phyloP scores from a whole-genome alignment of 2,113 vertebrate species.

The Sinosuthora webbiana region DNA sequence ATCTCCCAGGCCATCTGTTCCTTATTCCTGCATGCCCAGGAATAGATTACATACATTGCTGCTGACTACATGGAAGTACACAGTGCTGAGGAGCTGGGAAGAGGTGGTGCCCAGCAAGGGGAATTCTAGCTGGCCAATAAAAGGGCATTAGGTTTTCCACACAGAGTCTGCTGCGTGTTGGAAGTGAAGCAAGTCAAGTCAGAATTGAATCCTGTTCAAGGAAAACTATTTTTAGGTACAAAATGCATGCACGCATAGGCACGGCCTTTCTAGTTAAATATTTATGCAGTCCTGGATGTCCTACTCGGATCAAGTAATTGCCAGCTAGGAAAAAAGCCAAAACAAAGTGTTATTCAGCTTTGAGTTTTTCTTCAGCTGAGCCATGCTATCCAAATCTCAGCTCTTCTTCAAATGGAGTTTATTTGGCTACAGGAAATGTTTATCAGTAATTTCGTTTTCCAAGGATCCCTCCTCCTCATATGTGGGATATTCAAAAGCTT shows the following conservation, averaged over 20 bases:
- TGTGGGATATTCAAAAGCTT: background rate
- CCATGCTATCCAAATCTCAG: background rate
- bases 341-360: background rate
- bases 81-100: background rate
- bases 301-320: constrained; percentile 8
- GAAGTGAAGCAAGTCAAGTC: background rate
- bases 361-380: background rate
- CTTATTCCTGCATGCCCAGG: background rate
- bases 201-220: constrained; percentile 24
- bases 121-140: background rate
- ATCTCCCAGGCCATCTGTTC: background rate
- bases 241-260: background rate
- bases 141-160: background rate
- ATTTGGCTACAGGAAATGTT: background rate
- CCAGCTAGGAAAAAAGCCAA: background rate
- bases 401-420: background rate
- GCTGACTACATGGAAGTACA: background rate
- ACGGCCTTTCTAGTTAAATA: background rate
- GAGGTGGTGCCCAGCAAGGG: background rate
- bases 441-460: background rate
- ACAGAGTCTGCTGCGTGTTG: background rate
- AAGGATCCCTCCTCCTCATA: background rate
- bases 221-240: constrained; percentile 39
- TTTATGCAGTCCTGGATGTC: background rate
- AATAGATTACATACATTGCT: background rate